Evolutionary conservation across 2,888 invertebrate genomes (phyloP), one percentile per base, ranked within the genome.

Genomic region (Pyrrhia umbra): DNA sequence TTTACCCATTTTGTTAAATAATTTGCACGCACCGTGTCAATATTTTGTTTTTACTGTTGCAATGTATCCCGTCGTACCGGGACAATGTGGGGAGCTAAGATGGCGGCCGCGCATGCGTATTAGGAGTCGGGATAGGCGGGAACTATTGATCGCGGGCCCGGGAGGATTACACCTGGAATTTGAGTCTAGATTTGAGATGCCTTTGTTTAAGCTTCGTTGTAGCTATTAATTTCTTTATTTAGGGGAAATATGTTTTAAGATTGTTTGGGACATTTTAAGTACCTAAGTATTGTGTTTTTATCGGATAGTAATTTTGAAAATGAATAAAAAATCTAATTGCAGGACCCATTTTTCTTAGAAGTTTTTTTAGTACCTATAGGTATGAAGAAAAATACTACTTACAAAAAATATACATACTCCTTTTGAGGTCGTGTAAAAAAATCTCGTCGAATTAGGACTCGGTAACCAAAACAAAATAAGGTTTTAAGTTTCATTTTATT

Each of bases 61-160:
- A 73, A 62, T 47, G 75, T 69, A 67, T 84, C 83, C 82, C 78
- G 73, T 68, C 58, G 61, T 72, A 62, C 68, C 21, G 62, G 51
- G 50, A 56, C 57, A 52, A 43, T 76, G 70, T 77, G 59, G 71
- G 69, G 59, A 66, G 68, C 18, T 73, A 88, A 87, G 68, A 89
- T 89, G 87, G 81, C 76, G 62, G 72, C 80, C 86, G 87, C 93
- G 92, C 85, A 66, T 77, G 84, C 85, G 83, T 52, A 8, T 55
- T 34, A 9, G 15, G 3, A 34, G 47, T 50, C 65, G 76, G 88
- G 87, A 86, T 83, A 85, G 81, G 79, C 64, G 80, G 85, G 85
- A 80, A 65, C 20, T 93, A 93, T 93, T 93, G 93, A 93, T 93
- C 89, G 80, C 6, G 45, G 23, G 49, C 75, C 87, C 86, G 85